phyloP scores from a whole-genome alignment of 2,888 invertebrate genomes.

The Monopis laevigella region DNA sequence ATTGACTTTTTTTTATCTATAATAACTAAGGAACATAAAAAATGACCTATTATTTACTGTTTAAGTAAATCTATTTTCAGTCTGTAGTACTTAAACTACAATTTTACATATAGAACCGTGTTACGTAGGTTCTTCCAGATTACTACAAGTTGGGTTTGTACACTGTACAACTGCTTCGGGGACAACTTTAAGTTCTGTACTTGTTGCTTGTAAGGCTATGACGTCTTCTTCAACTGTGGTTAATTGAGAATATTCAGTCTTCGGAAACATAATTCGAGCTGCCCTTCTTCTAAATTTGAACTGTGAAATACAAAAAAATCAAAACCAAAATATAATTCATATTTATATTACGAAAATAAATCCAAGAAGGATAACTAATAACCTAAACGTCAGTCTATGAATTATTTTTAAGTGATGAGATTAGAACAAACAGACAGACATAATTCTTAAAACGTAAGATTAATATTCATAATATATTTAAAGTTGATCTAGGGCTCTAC shows the following conservation, averaged over 20 bases:
- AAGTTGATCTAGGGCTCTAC: no score
- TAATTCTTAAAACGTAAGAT: no score
- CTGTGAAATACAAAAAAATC: slow-evolving; percentile 26
- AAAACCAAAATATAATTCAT: neutral
- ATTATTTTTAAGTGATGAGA: no score
- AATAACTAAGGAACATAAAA: no score
- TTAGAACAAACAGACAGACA: no score
- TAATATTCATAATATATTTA: no score
- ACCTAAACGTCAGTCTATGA: no score
- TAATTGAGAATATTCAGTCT: slow-evolving; percentile 50
- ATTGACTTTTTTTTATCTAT: no score
- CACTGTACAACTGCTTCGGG: slow-evolving; percentile 11
- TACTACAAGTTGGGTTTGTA: neutral
- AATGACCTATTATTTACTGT: no score
- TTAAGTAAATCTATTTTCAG: slow-evolving; percentile 7
- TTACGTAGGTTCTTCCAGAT: neutral
- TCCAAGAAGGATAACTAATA: no score
- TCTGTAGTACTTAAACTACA: slow-evolving; percentile 11
- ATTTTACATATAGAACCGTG: neutral
- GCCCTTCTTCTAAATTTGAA: slow-evolving; percentile 39
- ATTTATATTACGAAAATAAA: neutral
- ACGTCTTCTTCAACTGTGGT: slow-evolving; percentile 53
- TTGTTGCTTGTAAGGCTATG: slow-evolving; percentile 37
- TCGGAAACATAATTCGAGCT: slow-evolving; percentile 37
- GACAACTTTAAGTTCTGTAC: slow-evolving; percentile 35